Evolutionary conservation across 2,888 invertebrate species (phyloP), one percentile per base, ranked within the genome.

Genomic region (Caenorhabditis doughertyi): DNA sequence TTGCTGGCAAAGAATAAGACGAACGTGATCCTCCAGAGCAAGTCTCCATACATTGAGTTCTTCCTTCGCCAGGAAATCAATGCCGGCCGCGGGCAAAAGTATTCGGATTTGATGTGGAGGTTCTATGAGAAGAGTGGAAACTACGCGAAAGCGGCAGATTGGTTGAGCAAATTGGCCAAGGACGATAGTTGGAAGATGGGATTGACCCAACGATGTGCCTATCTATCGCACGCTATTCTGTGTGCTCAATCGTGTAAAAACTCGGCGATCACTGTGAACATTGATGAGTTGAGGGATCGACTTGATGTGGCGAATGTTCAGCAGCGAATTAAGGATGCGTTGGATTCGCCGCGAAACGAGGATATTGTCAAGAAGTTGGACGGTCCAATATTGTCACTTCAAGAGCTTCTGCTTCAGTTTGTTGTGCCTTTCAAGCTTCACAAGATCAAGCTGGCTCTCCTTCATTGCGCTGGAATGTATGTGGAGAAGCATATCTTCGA

Each of bases 401-500:
- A 85, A 35, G 84, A 84, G 5, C 73, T 86, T 11, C 71, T 86
- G 1, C 51, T 84, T 13, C 58, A 83, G 18, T 86, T 76, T 56
- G 85, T 84, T 11, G 81, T 76, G 7, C 85, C 87, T 9, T 90
- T 84, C 76, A 77, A 87, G 35, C 74, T 90, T 64, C 76, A 87
- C 55, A 97, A 97, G 93, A 96, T 96, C 92, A 96, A 98, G 93
- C 93, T 99, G 76, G 96, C 96, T 7, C 97, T 99, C 85, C 95
- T 98, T 58, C 96, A 97, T 89, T 97, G 97, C 92, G 97, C 97
- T 7, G 96, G 97, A 16, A 96, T 97, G 92, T 95, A 95, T 89
- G 97, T 98, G 92, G 94, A 95, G 0, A 94, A 95, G 79, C 93
- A 97, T 11, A 95, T 98, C 55, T 96, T 97, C 92, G 95, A 95